These are phyloP conservation scores for Limnephilus rhombicus DNA, from an alignment of 2,888 invertebrate genomes.

Conservation along the genomic window DNA sequence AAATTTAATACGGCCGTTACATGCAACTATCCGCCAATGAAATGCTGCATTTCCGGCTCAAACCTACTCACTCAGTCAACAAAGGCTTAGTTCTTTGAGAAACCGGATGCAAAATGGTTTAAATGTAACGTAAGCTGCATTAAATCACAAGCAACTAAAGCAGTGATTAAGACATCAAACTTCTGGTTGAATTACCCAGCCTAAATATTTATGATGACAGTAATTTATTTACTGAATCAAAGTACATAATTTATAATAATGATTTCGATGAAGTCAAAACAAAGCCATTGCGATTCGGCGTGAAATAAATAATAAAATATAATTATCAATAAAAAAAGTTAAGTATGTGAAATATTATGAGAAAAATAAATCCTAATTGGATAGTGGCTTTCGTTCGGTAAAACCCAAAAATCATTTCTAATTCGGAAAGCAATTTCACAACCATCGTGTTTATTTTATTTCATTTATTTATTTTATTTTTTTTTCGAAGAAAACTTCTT, in stretches of 20 bases:
- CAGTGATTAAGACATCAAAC: neutral
- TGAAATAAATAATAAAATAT: neutral
- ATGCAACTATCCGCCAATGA: neutral
- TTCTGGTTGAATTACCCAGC: neutral
- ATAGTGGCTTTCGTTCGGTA: neutral
- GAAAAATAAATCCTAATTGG: neutral
- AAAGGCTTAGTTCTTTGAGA: constrained; percentile 15
- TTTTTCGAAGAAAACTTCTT: too few species aligned
- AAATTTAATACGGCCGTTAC: neutral
- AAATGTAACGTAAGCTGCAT: constrained; percentile 11
- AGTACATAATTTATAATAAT: neutral
- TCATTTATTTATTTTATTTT: too few species aligned
- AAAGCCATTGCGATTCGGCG: too few species aligned
- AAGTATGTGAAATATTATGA: neutral
- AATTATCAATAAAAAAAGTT: neutral
- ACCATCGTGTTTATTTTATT: too few species aligned
- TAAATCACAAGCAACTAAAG: neutral
- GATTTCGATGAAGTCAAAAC: neutral
- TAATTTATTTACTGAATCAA: too few species aligned
- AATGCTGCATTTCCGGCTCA: constrained; percentile 39
- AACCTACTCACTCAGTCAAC: neutral
- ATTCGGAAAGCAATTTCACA: neutral
- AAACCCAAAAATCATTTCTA: neutral
- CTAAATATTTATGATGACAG: neutral
- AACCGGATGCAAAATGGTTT: constrained; percentile 31